A percentile compares a stretch with the other conserved stretches of the same genome.
These are phyloP conservation scores for Aphis craccivora DNA, from an alignment of 1,140 invertebrate genomes.

Conservation along the genomic window DNA sequence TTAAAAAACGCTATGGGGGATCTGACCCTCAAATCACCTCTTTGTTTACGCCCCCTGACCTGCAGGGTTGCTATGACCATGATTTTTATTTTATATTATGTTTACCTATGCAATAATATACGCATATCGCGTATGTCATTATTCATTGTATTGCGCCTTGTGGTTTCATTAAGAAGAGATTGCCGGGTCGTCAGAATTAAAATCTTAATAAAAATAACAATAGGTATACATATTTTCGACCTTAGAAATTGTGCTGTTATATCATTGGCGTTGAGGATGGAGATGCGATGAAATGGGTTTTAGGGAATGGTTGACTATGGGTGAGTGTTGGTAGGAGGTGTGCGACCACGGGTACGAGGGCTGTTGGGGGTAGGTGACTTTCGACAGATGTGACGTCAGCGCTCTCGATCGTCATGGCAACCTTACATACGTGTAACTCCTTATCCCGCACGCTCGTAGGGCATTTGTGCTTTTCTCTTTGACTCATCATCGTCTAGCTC, in stretches of 20 bases:
- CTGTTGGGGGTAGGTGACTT: neutral
- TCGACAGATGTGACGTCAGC: slow-evolving; percentile 50
- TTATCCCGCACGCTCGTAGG: neutral
- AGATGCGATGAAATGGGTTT: neutral
- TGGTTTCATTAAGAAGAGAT: neutral
- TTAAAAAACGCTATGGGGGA: neutral
- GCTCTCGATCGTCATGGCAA: slow-evolving; percentile 28
- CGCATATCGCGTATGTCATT: neutral
- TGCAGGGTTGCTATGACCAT: neutral
- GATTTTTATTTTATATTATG: neutral
- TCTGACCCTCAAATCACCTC: neutral
- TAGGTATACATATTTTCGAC: no score
- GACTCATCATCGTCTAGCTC: neutral
- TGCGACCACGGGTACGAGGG: no score
- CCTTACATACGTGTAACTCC: slow-evolving; percentile 20
- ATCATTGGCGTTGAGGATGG: neutral
- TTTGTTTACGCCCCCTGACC: neutral
- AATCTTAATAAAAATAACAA: neutral
- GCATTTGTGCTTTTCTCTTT: neutral
- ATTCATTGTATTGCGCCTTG: neutral
- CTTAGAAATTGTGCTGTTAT: slow-evolving; percentile 8
- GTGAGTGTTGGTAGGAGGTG: neutral
- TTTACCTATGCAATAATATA: neutral
- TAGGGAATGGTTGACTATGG: neutral
- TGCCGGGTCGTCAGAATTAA: neutral